Evolutionary conservation across 2,113 vertebrate species (phyloP).

Genomic region (Cyprinus carpio): DNA sequence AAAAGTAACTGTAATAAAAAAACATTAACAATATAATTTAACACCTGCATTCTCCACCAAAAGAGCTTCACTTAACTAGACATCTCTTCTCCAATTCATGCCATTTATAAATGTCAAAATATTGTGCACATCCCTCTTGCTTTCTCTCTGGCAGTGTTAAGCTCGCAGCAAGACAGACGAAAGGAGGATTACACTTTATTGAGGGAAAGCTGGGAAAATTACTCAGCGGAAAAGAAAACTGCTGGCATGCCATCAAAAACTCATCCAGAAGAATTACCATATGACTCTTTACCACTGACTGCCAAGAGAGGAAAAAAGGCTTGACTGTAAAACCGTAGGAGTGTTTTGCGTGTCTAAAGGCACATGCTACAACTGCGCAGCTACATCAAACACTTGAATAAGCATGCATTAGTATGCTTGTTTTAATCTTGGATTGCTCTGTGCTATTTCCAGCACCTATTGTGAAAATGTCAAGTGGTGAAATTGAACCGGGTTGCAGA

Average conservation of each 20-base stretch:
- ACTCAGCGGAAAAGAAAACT: constrained; percentile 46
- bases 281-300: constrained; percentile 45
- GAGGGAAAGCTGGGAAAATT: constrained; percentile 40
- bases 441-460: constrained; percentile 32
- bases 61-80: constrained; percentile 6
- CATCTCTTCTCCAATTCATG: neutral
- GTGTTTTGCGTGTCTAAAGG: constrained; percentile 37
- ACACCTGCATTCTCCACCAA: neutral
- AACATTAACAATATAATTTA: neutral
- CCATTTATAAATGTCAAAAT: constrained; percentile 43
- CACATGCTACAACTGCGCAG: constrained; percentile 33
- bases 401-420: constrained; percentile 53
- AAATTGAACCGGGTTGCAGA: constrained; percentile 44
- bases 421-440: constrained; percentile 53
- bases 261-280: constrained; percentile 52
- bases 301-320: constrained; percentile 34
- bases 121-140: constrained; percentile 31
- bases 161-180: constrained; percentile 21
- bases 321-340: neutral
- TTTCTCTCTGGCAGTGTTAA: constrained; percentile 7
- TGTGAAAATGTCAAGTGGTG: constrained; percentile 44
- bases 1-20: neutral
- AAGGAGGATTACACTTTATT: constrained; percentile 40
- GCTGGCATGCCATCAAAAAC: constrained; percentile 50
- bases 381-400: constrained; percentile 51